Base-by-base conservation (phyloP, 2,888 invertebrate species). In the Malachius bipustulatus region DNA sequence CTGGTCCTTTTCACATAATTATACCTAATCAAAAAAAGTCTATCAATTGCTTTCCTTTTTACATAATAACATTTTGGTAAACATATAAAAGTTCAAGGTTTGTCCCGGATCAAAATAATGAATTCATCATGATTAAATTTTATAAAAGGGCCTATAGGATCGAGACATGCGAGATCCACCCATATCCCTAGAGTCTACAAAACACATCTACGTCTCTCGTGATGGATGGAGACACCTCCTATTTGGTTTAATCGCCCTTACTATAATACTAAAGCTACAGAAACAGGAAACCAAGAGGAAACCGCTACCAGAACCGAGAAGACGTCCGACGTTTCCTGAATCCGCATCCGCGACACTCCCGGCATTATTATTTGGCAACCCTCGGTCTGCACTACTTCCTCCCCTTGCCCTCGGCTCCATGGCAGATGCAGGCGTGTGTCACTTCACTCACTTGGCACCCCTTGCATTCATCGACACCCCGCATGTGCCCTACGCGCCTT, bases 381-480 rank as follows among this genome's bases (percentile, higher is more conserved):
- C 41, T 37, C 36, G 14, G 15, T n/a, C 41, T 45, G 40, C 42
- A 46, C 45, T 43, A 39, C 44, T 27, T 26, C 36, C 39, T 41
- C 38, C 44, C 38, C 24, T n/a, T 19, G 24, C 24, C 6, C 24
- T 19, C 26, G 44, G 45, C 48, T n/a, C 6, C 24, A 8, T 26
- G 44, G 45, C 48, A 51, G 47, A 49, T 49, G 49, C 42, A 46
- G n/a, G n/a, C n/a, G n/a, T 46, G 48, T 51, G 50, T 50, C 50
- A 49, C 45, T 51, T 51, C 50, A 49, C 51, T 50, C 51, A 50
- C 51, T 46, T n/a, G n/a, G n/a, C n/a, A n/a, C n/a, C n/a, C n/a
- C n/a, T n/a, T n/a, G n/a, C n/a, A n/a, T n/a, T n/a, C n/a, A n/a
- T n/a, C n/a, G n/a, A n/a, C 49, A 50, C 50, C 49, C 51, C 49